Percentiles rank a stretch among this genome's conserved stretches.
Conservation (phyloP, 1,140 invertebrate genomes). For the Drosophila biarmipes region DNA sequence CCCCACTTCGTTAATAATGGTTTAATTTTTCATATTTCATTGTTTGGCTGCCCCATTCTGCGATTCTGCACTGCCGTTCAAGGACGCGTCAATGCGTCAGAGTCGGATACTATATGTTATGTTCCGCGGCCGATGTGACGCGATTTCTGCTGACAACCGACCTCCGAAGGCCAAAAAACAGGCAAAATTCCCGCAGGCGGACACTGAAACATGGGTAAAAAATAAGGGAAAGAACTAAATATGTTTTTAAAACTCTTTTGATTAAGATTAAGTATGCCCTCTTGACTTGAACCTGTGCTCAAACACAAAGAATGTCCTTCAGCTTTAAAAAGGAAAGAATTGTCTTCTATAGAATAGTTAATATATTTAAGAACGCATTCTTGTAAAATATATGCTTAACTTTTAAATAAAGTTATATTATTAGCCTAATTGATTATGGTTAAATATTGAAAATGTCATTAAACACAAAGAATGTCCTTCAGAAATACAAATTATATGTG, state of each 20-base stretch:
- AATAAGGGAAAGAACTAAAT: neutral
- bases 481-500: neutral
- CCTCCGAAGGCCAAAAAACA: conserved; percentile 18
- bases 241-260: neutral
- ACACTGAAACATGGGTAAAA: conserved; percentile 6
- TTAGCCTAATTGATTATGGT: too few relatives aligned
- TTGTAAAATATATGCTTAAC: too few relatives aligned
- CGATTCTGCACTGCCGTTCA: conserved; percentile 21
- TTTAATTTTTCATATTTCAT: conserved; percentile 70
- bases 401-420: too few relatives aligned
- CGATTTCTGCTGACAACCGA: conserved; percentile 37
- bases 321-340: neutral
- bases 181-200: conserved; percentile 23
- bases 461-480: conserved; percentile 7
- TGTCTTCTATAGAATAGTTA: neutral
- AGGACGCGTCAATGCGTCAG: conserved; percentile 71
- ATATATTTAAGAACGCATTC: too few relatives aligned
- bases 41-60: conserved; percentile 48
- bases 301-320: conserved; percentile 12
- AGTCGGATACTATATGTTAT: conserved; percentile 17
- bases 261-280: conserved; percentile 3
- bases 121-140: conserved; percentile 46
- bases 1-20: conserved; percentile 65
- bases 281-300: neutral
- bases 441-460: neutral